Conservation (phyloP, 2,797 vertebrate genomes). For the Cryptoblepharus egeriae region DNA sequence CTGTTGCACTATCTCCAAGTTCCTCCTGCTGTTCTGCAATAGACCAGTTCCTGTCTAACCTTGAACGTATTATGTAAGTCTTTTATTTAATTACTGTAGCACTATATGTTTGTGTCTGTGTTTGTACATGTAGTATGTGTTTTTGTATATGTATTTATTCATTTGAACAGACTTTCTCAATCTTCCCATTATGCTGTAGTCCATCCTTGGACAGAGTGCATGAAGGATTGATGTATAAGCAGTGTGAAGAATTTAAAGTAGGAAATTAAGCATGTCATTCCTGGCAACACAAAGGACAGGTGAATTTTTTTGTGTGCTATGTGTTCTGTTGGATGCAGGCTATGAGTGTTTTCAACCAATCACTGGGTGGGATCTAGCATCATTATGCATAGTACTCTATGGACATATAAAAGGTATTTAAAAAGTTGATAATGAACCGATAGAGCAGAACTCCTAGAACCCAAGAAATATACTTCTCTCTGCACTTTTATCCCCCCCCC, state of each 20-base stretch:
- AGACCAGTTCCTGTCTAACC: constrained; percentile 94
- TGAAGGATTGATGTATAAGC: neutral
- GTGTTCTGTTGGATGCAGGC: neutral
- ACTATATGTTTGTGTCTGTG: neutral
- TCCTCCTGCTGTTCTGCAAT: constrained; percentile 96
- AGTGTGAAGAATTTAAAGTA: neutral
- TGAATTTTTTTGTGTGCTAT: neutral
- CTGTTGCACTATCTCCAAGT: constrained; percentile 94
- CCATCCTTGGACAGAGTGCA: too few species aligned
- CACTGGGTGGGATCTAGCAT: neutral
- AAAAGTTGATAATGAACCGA: neutral
- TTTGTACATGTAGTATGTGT: neutral
- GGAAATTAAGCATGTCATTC: neutral
- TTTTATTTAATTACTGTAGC: constrained; percentile 66
- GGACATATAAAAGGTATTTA: neutral
- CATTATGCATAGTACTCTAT: neutral
- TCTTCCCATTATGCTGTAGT: neutral
- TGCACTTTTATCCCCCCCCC: neutral
- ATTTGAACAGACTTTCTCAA: neutral
- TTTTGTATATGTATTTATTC: constrained; percentile 16
- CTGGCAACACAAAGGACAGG: neutral
- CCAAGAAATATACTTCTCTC: neutral
- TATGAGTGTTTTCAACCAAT: neutral
- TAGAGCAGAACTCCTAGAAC: neutral
- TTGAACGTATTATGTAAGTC: constrained; percentile 79